These are phyloP conservation scores for Hemithea aestivaria DNA, from an alignment of 2,888 invertebrate species.

Conservation along the genomic window DNA sequence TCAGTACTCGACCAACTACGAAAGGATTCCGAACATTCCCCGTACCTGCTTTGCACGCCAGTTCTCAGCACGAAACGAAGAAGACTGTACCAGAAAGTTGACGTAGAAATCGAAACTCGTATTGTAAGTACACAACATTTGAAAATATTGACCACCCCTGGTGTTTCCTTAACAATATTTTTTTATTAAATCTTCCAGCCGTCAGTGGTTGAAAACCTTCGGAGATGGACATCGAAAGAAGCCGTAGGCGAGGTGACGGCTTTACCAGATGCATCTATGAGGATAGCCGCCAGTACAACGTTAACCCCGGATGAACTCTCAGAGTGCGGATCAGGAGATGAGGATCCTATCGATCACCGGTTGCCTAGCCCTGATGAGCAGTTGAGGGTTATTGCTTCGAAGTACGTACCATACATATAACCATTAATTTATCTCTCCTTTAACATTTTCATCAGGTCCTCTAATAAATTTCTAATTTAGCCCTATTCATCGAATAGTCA, in stretches of 20 bases:
- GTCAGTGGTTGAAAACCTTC: constrained; percentile 86
- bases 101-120: constrained; percentile 92
- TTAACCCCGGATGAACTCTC: constrained; percentile 74
- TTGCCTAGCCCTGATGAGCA: constrained; percentile 94
- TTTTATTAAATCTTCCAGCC: constrained; percentile 77
- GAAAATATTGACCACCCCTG: no score
- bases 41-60: constrained; percentile 89
- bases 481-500: constrained; percentile 1
- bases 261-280: constrained; percentile 86
- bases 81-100: constrained; percentile 83
- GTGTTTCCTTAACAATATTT: background rate
- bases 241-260: constrained; percentile 90
- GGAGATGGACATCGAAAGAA: constrained; percentile 91
- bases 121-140: constrained; percentile 82
- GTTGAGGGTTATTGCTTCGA: constrained; percentile 88
- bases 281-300: constrained; percentile 79
- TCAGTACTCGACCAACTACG: constrained; percentile 83
- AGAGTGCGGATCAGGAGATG: constrained; percentile 79
- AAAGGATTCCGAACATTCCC: constrained; percentile 80
- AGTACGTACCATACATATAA: constrained; percentile 72
- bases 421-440: no score
- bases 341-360: constrained; percentile 89
- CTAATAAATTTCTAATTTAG: background rate
- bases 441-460: no score
- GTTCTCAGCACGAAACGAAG: constrained; percentile 85